Evolutionary conservation across 2,888 invertebrate species (phyloP).

Genomic region (Leptinotarsa rubiginosa): DNA sequence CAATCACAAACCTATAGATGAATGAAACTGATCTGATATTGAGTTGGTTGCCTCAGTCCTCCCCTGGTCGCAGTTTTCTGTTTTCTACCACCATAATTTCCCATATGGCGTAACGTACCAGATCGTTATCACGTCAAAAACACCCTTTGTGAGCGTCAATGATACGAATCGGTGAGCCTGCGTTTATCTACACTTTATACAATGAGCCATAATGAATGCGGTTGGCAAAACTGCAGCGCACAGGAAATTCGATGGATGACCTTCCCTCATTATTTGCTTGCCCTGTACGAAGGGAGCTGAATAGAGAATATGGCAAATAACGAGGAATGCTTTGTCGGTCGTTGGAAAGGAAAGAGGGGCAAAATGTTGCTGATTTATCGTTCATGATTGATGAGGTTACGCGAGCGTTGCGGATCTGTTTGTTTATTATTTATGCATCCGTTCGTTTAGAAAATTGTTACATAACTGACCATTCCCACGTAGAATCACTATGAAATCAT

Average conservation of each 20-base stretch:
- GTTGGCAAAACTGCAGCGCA: constrained; percentile 58
- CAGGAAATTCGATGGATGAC: constrained; percentile 28
- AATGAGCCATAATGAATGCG: constrained; percentile 57
- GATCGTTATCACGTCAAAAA: constrained; percentile 52
- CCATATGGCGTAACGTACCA: constrained; percentile 55
- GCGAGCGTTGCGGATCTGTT: background rate
- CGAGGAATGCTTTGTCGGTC: constrained; percentile 10
- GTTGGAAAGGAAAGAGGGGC: background rate
- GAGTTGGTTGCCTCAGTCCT: background rate
- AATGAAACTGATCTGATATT: background rate
- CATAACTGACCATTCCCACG: background rate
- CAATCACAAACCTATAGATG: background rate
- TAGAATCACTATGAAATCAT: background rate
- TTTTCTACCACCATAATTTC: constrained; percentile 48
- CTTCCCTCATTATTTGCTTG: constrained; percentile 34
- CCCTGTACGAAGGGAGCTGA: constrained; percentile 46
- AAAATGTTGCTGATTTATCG: constrained; percentile 8
- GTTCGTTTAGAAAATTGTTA: background rate
- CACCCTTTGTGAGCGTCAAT: constrained; percentile 57
- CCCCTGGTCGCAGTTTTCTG: background rate
- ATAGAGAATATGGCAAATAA: constrained; percentile 22
- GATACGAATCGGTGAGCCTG: constrained; percentile 61
- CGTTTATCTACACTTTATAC: constrained; percentile 58
- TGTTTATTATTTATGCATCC: constrained; percentile 1
- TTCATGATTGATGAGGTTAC: constrained; percentile 14